These are phyloP conservation scores for Standfussiana lucernea DNA, from an alignment of 2,888 invertebrate genomes.

Conservation along the genomic window DNA sequence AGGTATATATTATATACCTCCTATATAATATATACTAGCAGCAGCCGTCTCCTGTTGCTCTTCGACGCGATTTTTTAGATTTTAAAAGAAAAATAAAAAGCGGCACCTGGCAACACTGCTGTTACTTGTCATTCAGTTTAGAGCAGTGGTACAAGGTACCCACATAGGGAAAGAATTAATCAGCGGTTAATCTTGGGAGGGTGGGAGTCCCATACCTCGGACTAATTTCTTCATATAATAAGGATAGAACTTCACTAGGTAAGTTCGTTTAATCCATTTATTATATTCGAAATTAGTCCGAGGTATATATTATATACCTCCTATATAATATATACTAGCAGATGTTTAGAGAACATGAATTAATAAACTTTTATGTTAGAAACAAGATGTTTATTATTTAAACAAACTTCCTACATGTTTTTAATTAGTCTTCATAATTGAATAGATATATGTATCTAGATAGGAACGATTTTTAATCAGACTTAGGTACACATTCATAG, in stretches of 20 bases:
- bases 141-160: not conserved
- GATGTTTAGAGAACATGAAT: constrained; percentile 1
- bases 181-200: not conserved
- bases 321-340: no score
- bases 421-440: no score
- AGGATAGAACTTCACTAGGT: not conserved
- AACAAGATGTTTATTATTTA: not conserved
- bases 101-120: not conserved
- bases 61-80: not conserved
- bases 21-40: no score
- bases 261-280: not conserved
- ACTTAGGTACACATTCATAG: no score
- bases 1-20: no score
- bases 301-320: no score
- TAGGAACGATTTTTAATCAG: no score
- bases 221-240: constrained; percentile 1
- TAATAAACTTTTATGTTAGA: not conserved
- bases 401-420: no score
- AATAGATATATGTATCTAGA: no score
- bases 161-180: not conserved
- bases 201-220: not conserved
- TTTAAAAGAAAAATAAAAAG: not conserved
- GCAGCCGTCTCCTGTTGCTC: not conserved
- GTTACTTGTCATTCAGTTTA: not conserved
- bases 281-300: not conserved